Percentiles rank a stretch among this genome's conserved stretches.
Conservation (phyloP, 2,113 vertebrate species). For the Solea senegalensis region DNA sequence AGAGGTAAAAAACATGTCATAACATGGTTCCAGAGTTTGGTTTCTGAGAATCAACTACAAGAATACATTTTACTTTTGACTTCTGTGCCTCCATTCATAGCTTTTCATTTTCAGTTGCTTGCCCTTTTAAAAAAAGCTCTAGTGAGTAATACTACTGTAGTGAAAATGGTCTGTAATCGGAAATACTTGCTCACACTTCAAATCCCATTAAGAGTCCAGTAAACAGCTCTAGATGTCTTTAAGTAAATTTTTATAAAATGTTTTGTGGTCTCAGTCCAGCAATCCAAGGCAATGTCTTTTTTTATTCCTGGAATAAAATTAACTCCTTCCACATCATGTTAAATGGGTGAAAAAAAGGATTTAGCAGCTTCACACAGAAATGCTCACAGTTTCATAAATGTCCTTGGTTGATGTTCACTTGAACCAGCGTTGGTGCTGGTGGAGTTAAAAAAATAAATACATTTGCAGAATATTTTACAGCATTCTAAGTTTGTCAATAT, state of each 20-base stretch:
- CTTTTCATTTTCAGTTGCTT: not conserved
- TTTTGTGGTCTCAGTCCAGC: constrained; percentile 8
- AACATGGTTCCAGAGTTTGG: not conserved
- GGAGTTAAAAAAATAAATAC: too few species aligned
- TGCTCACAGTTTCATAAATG: too few species aligned
- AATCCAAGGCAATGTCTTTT: not conserved
- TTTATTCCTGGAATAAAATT: not conserved
- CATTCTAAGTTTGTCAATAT: too few species aligned
- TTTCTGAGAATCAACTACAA: not conserved
- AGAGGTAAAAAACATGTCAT: not conserved
- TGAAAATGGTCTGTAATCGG: not conserved
- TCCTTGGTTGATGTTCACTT: too few species aligned
- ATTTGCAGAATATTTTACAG: too few species aligned
- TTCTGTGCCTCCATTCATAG: not conserved
- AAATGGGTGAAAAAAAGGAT: too few species aligned
- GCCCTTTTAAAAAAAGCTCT: constrained; percentile 5
- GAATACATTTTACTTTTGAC: not conserved
- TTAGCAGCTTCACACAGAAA: too few species aligned
- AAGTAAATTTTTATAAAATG: not conserved
- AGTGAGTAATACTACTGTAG: not conserved
- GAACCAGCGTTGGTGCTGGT: too few species aligned
- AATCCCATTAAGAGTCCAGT: not conserved
- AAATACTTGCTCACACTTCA: not conserved
- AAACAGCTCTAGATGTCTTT: not conserved
- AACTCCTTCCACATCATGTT: too few species aligned